phyloP scores from a whole-genome alignment of 2,888 invertebrate genomes.

The Tiphia femorata region DNA sequence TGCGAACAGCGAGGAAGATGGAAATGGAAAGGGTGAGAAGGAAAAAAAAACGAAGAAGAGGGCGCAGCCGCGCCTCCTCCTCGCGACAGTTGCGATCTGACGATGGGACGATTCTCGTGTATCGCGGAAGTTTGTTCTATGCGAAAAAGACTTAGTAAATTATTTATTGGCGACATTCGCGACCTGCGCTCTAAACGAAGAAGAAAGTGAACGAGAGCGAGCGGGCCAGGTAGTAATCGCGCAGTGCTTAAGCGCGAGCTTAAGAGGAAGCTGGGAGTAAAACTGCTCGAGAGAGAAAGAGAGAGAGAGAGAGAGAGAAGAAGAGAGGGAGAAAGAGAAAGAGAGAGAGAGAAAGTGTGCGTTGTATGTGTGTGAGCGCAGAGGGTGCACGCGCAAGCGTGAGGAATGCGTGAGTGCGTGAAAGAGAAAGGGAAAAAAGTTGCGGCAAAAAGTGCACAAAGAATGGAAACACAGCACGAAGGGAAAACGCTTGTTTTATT shows the following conservation, averaged over 20 bases:
- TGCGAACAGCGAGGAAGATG: too few species aligned
- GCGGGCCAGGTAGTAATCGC: slow-evolving; percentile 16
- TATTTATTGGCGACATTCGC: slow-evolving; percentile 64
- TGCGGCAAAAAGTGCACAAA: too few species aligned
- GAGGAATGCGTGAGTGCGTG: slow-evolving; percentile 1
- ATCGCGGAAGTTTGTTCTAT: slow-evolving; percentile 57
- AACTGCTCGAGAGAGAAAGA: slow-evolving; percentile 4
- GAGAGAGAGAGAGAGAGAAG: slow-evolving; percentile 4
- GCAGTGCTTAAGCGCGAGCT: slow-evolving; percentile 16
- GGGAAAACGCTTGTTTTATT: too few species aligned
- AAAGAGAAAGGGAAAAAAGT: slow-evolving; percentile 15
- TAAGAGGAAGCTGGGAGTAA: slow-evolving; percentile 1
- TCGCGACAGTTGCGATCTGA: slow-evolving; percentile 17
- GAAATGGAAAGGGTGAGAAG: neutral
- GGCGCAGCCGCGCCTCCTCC: slow-evolving; percentile 13
- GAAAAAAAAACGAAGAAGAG: slow-evolving; percentile 7
- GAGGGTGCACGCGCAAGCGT: neutral
- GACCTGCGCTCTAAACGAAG: slow-evolving; percentile 32
- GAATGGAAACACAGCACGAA: too few species aligned
- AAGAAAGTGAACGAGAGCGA: slow-evolving; percentile 19
- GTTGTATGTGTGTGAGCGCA: neutral
- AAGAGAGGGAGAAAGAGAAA: neutral
- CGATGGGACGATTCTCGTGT: slow-evolving; percentile 35
- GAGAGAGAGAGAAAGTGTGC: neutral
- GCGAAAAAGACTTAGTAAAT: slow-evolving; percentile 65